Conservation (phyloP, 1,140 invertebrate genomes). For the Parapsyche elsis region DNA sequence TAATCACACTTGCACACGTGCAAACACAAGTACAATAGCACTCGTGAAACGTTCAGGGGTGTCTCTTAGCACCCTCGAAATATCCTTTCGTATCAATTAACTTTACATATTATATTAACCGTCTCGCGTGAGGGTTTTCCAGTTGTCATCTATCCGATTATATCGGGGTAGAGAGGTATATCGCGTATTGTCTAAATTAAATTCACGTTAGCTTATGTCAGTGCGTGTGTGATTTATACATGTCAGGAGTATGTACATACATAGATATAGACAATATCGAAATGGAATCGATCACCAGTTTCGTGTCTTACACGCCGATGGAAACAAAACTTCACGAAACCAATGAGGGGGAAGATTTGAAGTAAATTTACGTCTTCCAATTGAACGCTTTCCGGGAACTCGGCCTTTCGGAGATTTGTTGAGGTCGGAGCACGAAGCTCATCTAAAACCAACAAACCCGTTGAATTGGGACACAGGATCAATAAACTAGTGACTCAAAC, state of each 20-base stretch:
- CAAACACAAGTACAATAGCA: no score
- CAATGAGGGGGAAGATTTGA: constrained; percentile 22
- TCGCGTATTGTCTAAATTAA: no score
- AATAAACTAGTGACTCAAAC: constrained; percentile 23
- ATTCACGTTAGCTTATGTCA: no score
- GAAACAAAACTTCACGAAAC: constrained; percentile 14
- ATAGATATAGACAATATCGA: not conserved
- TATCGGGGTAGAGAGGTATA: no score
- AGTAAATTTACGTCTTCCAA: constrained; percentile 25
- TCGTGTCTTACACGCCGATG: not conserved
- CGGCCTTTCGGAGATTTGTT: constrained; percentile 16
- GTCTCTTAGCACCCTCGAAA: no score
- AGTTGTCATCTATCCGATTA: no score
- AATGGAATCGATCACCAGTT: not conserved
- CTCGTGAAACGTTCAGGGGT: no score
- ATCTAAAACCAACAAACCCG: constrained; percentile 24
- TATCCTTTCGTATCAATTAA: no score
- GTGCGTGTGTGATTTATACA: no score
- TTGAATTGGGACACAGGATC: constrained; percentile 15
- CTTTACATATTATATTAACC: no score
- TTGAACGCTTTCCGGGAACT: constrained; percentile 21
- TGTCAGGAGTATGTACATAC: no score
- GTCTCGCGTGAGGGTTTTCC: no score
- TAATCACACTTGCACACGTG: not conserved
- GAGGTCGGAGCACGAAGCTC: constrained; percentile 20